Evolutionary conservation across 1,140 invertebrate species (phyloP).

Genomic region (Ceratina australensis): DNA sequence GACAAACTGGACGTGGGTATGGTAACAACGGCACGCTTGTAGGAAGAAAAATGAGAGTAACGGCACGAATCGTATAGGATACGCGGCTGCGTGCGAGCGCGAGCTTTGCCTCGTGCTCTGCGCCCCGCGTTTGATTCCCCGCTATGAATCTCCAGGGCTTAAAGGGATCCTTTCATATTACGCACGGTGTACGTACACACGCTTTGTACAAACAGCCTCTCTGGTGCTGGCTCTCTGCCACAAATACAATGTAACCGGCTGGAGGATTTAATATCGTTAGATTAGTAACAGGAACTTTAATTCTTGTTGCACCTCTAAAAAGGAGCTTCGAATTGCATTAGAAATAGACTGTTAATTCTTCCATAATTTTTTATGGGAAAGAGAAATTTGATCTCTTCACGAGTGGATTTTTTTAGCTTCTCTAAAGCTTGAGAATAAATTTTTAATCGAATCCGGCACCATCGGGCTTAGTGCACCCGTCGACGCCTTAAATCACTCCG

Average conservation of each 20-base stretch:
- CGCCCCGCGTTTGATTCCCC: conserved; percentile 1
- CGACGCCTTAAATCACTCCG: not conserved
- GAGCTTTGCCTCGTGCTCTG: not conserved
- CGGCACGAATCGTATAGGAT: conserved; percentile 52
- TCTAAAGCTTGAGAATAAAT: not conserved
- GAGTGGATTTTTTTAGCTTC: not conserved
- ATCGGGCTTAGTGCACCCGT: not conserved
- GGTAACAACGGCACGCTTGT: conserved; percentile 50
- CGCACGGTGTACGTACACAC: not conserved
- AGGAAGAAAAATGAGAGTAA: conserved; percentile 56
- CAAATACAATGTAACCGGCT: too few species aligned
- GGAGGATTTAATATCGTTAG: too few species aligned
- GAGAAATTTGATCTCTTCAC: too few species aligned
- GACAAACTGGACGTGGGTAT: not conserved
- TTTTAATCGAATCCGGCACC: conserved; percentile 35
- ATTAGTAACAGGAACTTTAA: too few species aligned
- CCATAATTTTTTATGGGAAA: too few species aligned
- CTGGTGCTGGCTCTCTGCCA: too few species aligned
- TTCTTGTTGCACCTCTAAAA: too few species aligned
- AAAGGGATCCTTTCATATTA: conserved; percentile 26
- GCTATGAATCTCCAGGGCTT: conserved; percentile 24
- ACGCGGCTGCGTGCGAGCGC: not conserved
- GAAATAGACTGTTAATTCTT: too few species aligned
- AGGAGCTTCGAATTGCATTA: too few species aligned
- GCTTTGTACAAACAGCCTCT: not conserved